These are phyloP conservation scores for Synergus japonicus DNA, from an alignment of 2,888 invertebrate species.

Conservation along the genomic window DNA sequence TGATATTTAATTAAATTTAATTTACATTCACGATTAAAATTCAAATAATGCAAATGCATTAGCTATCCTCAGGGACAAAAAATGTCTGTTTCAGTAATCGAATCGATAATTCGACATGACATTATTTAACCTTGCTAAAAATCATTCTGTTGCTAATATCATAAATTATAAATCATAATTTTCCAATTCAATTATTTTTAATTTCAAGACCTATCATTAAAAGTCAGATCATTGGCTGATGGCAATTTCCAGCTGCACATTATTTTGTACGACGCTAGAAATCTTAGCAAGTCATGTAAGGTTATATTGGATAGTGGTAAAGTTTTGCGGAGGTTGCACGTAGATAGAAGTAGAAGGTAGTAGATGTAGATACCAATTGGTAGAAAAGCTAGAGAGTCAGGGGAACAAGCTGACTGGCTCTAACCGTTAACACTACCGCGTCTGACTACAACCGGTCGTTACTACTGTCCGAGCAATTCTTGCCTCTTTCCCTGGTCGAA, in stretches of 20 bases:
- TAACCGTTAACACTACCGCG: constrained; percentile 10
- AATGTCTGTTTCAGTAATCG: too few relatives aligned
- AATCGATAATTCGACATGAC: too few relatives aligned
- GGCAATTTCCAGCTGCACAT: background rate
- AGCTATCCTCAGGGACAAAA: too few relatives aligned
- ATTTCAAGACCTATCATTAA: too few relatives aligned
- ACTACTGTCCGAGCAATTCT: constrained; percentile 13
- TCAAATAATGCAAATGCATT: too few relatives aligned
- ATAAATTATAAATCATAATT: too few relatives aligned
- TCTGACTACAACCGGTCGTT: background rate
- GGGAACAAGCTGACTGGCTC: constrained; percentile 10
- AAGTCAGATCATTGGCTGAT: too few relatives aligned
- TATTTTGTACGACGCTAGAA: background rate
- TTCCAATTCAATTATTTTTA: too few relatives aligned
- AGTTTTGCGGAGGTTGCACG: background rate
- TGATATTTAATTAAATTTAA: too few relatives aligned
- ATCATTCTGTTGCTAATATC: too few relatives aligned
- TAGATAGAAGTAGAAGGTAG: background rate
- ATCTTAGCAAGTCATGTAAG: background rate
- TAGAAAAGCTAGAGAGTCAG: background rate
- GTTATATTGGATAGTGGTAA: constrained; percentile 6
- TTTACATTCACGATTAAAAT: too few relatives aligned
- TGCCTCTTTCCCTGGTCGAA: background rate
- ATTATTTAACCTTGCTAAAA: too few relatives aligned
- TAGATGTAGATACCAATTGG: background rate